Evolutionary conservation across 2,113 vertebrate species (phyloP).

Genomic region (Sialia sialis): DNA sequence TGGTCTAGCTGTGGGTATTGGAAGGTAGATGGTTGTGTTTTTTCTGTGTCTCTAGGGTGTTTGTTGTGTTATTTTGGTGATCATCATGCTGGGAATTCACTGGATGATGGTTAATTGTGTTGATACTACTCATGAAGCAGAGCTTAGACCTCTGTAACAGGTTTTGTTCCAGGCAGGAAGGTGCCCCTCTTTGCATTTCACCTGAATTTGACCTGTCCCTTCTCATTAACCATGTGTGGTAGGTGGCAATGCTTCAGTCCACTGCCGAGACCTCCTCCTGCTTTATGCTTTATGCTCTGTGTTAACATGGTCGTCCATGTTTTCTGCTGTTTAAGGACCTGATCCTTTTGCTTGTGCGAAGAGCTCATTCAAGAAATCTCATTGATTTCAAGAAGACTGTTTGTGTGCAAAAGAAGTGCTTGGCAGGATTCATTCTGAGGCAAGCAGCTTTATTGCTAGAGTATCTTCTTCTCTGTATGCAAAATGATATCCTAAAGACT

Average conservation of each 20-base stretch:
- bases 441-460: background rate
- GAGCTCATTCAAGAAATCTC: conserved; percentile 36
- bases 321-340: conserved; percentile 28
- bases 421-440: conserved; percentile 27
- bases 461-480: background rate
- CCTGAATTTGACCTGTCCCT: conserved; percentile 22
- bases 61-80: background rate
- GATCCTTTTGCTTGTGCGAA: conserved; percentile 39
- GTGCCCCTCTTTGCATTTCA: background rate
- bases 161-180: conserved; percentile 8
- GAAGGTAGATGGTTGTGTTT: background rate
- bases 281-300: background rate
- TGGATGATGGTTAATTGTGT: background rate
- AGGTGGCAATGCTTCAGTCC: background rate
- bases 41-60: background rate
- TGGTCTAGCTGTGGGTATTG: background rate
- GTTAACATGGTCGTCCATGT: background rate
- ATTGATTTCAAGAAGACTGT: conserved; percentile 33
- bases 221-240: background rate
- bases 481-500: background rate
- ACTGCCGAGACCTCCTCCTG: background rate
- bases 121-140: background rate
- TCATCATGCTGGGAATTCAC: background rate
- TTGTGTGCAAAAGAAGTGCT: conserved; percentile 25
- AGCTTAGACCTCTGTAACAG: background rate